Evolutionary conservation across 2,113 vertebrate species (phyloP), one percentile per base, ranked within the genome.

Genomic region (Gasterosteus aculeatus): DNA sequence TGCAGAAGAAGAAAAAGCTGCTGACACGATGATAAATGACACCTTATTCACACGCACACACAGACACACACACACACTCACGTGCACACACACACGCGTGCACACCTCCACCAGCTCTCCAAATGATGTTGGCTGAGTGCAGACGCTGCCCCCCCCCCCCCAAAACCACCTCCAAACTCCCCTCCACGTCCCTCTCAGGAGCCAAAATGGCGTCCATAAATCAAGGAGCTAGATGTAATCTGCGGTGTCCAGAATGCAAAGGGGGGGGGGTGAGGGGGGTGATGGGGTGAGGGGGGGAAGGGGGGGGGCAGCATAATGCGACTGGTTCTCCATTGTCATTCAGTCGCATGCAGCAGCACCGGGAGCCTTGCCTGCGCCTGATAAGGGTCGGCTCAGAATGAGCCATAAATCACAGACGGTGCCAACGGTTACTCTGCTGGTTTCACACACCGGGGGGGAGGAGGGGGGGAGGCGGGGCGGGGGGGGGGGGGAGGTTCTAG

Each of bases 161-260:
- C 93, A 89, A 54, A 26, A 31, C 90, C 95, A 82, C 84, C 84
- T 77, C 80, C 92, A 92, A 95, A 91, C 94, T 93, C 94, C 93
- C 93, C 92, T 95, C 92, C 94, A 93, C 75, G 87, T 83, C 79
- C 81, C 88, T 90, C 87, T 84, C 91, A 89, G 92, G 86, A 86
- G 82, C 92, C 85, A 82, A 88, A 93, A 91, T 91, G 90, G 91
- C 91, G 83, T 95, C 88, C 94, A 96, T 98, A 98, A 98, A 98
- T 99, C 97, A 98, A 95, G 94, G 93, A 88, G 92, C 93, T 86
- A 95, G 96, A 97, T 98, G 96, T 97, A 97, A 98, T 99, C 96
- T 97, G 94, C 90, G 91, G 94, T 96, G 95, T 95, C 96, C 96
- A 96, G 96, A 97, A 98, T 94, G 94, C 94, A 94, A 92, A 91